Evolutionary conservation across 1,140 invertebrate species (phyloP).

Genomic region (Scaptomyza montana): DNA sequence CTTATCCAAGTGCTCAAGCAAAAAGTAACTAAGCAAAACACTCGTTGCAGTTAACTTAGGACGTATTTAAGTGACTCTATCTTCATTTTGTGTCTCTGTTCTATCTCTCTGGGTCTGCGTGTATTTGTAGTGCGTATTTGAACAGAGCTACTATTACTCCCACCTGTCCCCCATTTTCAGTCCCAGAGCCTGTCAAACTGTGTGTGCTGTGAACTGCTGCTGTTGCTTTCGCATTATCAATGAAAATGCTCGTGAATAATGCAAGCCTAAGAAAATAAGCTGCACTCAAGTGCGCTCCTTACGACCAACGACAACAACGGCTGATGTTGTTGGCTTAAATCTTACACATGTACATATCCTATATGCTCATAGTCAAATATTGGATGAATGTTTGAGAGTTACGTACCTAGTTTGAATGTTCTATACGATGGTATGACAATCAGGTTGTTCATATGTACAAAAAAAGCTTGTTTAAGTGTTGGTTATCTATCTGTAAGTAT

Average conservation of each 20-base stretch:
- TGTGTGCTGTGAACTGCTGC: conserved; percentile 36
- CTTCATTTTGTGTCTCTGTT: background rate
- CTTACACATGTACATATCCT: conserved; percentile 6
- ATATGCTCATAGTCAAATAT: background rate
- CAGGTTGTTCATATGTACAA: too few relatives aligned
- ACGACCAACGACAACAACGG: conserved; percentile 22
- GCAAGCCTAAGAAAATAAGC: conserved; percentile 80
- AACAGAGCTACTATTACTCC: conserved; percentile 23
- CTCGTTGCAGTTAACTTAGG: conserved; percentile 74
- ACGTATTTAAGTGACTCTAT: conserved; percentile 72
- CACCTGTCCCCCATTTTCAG: conserved; percentile 44
- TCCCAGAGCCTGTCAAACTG: conserved; percentile 21
- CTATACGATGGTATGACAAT: background rate
- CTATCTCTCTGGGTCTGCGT: background rate
- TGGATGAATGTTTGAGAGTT: background rate
- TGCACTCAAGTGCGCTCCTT: conserved; percentile 70
- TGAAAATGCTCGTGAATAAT: conserved; percentile 79
- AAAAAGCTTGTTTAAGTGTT: too few relatives aligned
- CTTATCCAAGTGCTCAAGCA: conserved; percentile 58
- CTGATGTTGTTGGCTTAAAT: background rate
- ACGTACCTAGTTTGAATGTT: background rate
- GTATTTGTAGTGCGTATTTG: conserved; percentile 53
- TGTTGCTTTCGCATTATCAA: conserved; percentile 67
- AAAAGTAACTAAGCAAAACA: conserved; percentile 78
- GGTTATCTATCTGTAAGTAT: too few relatives aligned